phyloP scores from a whole-genome alignment of 2,113 vertebrate genomes.

The Nyctereutes procyonoides region DNA sequence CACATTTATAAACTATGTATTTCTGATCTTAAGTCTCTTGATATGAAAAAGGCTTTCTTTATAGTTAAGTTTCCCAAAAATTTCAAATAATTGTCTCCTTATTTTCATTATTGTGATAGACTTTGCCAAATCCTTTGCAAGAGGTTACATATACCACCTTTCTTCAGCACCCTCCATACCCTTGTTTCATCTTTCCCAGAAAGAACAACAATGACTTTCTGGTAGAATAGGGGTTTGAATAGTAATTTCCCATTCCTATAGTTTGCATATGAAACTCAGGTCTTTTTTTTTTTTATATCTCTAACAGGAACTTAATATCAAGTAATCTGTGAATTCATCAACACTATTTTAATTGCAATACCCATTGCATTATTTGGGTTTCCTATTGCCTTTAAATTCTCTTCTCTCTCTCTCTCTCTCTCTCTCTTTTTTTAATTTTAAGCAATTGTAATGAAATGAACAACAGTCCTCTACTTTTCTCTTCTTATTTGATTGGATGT shows the following conservation, averaged over 20 bases:
- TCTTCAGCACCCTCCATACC: neutral
- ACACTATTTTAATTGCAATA: neutral
- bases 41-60: neutral
- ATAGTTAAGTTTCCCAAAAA: neutral
- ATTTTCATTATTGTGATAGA: neutral
- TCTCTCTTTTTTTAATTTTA: slow-evolving; percentile 9
- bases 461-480: neutral
- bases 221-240: neutral
- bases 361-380: neutral
- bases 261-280: neutral
- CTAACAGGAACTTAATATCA: neutral
- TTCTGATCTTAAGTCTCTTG: neutral
- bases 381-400: neutral
- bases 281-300: neutral
- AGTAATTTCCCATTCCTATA: neutral
- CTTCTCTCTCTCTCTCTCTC: no score
- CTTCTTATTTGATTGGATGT: neutral
- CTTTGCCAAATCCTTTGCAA: neutral
- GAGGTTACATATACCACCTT: neutral
- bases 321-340: neutral
- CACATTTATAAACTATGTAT: neutral
- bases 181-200: neutral
- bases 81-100: neutral
- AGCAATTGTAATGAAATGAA: neutral
- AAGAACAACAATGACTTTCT: neutral